phyloP scores from a whole-genome alignment of 2,797 vertebrate genomes.

The Urophycis tenuis region DNA sequence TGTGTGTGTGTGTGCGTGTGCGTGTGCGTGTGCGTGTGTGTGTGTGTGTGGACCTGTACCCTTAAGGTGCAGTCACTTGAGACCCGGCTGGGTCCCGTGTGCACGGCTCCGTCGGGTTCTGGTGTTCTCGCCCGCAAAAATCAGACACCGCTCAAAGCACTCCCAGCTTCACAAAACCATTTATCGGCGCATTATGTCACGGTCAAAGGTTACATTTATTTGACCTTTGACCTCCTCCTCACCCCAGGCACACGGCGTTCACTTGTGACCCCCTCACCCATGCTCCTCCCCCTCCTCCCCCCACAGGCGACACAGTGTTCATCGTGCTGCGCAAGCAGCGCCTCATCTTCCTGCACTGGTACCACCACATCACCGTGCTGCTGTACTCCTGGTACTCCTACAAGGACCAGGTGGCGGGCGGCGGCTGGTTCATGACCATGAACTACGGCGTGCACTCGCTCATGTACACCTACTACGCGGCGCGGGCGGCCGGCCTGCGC shows the following conservation, averaged over 20 bases:
- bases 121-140: background rate
- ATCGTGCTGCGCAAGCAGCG: constrained; percentile 83
- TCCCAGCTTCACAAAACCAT: background rate
- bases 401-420: constrained; percentile 72
- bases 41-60: background rate
- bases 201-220: background rate
- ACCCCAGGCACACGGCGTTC: no score
- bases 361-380: constrained; percentile 85
- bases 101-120: no score
- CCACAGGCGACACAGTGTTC: constrained; percentile 77
- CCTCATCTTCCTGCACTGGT: constrained; percentile 89
- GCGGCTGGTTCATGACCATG: constrained; percentile 83
- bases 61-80: background rate
- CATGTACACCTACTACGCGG: constrained; percentile 84
- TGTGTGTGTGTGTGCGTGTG: background rate
- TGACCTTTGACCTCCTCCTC: background rate
- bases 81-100: background rate
- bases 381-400: constrained; percentile 78
- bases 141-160: background rate
- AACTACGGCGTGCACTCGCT: constrained; percentile 78
- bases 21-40: background rate
- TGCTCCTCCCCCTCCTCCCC: background rate
- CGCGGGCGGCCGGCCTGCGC: constrained; percentile 65
- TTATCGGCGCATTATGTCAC: background rate
- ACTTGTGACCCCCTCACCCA: no score